Percentiles rank a stretch among this genome's conserved stretches.
phyloP scores from a whole-genome alignment of 1,140 invertebrate species.

The Cydia fagiglandana region DNA sequence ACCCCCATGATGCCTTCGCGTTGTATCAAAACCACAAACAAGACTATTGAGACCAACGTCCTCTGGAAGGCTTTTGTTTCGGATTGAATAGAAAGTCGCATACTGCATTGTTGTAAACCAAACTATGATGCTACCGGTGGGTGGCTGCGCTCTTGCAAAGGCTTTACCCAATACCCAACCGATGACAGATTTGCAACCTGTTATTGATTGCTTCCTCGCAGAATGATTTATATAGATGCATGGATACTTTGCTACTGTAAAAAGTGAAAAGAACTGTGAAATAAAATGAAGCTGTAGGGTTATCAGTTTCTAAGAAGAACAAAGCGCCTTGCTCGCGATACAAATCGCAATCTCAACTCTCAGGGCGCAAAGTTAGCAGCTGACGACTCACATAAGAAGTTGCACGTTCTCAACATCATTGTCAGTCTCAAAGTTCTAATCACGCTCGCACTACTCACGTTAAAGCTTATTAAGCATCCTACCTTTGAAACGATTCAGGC shows the following conservation, averaged over 20 bases:
- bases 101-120: conserved; percentile 63
- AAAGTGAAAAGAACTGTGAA: not conserved
- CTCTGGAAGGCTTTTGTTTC: conserved; percentile 42
- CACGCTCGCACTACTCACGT: not conserved
- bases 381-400: not conserved
- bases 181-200: conserved; percentile 67
- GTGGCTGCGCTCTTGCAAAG: conserved; percentile 52
- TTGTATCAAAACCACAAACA: conserved; percentile 73
- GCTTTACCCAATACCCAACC: conserved; percentile 45
- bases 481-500: no score
- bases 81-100: conserved; percentile 54
- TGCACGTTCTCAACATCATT: not conserved
- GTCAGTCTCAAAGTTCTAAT: not conserved
- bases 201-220: conserved; percentile 68
- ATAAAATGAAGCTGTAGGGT: not conserved
- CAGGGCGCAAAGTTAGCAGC: not conserved
- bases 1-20: conserved; percentile 54
- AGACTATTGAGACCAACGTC: conserved; percentile 47
- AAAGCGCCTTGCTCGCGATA: no score
- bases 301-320: no score
- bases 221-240: conserved; percentile 18
- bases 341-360: not conserved
- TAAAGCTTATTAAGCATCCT: not conserved
- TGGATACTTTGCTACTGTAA: conserved; percentile 8
- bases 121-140: conserved; percentile 73